phyloP scores from a whole-genome alignment of 2,113 vertebrate species.

The Stigmatopora nigra region DNA sequence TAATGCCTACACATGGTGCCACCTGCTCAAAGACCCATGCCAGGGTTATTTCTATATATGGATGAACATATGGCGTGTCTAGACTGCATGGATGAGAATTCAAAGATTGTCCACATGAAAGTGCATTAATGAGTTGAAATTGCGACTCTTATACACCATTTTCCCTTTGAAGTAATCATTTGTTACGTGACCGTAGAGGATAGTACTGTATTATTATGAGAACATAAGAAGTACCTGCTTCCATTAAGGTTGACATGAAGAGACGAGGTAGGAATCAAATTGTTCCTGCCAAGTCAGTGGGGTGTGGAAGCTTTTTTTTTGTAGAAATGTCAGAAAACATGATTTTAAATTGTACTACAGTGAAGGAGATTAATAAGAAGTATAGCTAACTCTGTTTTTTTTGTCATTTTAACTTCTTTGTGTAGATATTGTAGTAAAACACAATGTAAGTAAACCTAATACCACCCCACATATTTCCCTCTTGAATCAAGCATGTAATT shows the following conservation, averaged over 20 bases:
- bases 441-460: background rate
- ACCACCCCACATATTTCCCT: too few species aligned
- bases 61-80: slow-evolving; percentile 6
- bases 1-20: background rate
- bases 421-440: background rate
- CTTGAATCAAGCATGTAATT: too few species aligned
- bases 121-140: slow-evolving; percentile 59
- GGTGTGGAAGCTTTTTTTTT: slow-evolving; percentile 7
- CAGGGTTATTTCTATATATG: slow-evolving; percentile 6
- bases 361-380: background rate
- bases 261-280: background rate
- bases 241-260: slow-evolving; percentile 9
- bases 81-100: slow-evolving; percentile 3
- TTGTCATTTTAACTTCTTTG: background rate
- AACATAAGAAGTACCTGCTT: slow-evolving; percentile 15
- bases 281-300: background rate
- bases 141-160: slow-evolving; percentile 13
- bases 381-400: too few species aligned
- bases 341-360: background rate
- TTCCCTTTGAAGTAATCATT: slow-evolving; percentile 13
- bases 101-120: background rate
- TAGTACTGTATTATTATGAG: slow-evolving; percentile 6
- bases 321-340: slow-evolving; percentile 3
- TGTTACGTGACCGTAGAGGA: slow-evolving; percentile 18
- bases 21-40: slow-evolving; percentile 10